These are phyloP conservation scores for Chlorops oryzae DNA, from an alignment of 1,140 invertebrate genomes.

Conservation along the genomic window DNA sequence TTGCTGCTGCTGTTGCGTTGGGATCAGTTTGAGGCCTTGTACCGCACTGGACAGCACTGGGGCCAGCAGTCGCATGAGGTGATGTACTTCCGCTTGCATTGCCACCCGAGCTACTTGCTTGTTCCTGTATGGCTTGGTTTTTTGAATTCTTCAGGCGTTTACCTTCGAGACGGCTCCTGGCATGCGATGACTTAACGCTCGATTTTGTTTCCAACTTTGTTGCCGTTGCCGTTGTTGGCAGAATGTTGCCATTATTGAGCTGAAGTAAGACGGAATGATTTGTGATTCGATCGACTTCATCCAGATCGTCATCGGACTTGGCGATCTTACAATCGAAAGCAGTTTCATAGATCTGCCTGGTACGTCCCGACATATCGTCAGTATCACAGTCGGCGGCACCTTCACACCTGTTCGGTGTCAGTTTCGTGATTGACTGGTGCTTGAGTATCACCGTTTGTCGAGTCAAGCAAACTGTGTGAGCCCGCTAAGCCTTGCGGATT, in stretches of 20 bases:
- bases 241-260: constrained; percentile 47
- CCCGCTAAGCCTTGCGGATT: constrained; percentile 4
- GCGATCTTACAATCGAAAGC: constrained; percentile 82
- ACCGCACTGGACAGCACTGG: no score
- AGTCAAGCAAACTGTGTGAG: constrained; percentile 5
- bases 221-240: neutral
- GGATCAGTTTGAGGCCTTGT: no score
- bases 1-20: constrained; percentile 11
- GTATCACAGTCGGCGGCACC: constrained; percentile 14
- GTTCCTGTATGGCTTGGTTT: constrained; percentile 41
- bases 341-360: constrained; percentile 76
- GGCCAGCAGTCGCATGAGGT: constrained; percentile 14
- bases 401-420: constrained; percentile 7
- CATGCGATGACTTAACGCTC: constrained; percentile 7
- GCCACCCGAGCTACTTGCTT: constrained; percentile 17
- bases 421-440: constrained; percentile 25
- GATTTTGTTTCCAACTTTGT: neutral
- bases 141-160: constrained; percentile 43
- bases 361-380: constrained; percentile 44
- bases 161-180: constrained; percentile 35
- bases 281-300: constrained; percentile 71
- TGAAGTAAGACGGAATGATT: constrained; percentile 69
- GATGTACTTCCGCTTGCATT: constrained; percentile 14
- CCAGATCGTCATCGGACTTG: constrained; percentile 73
- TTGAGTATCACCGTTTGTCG: no score